A percentile compares a stretch with the other conserved stretches of the same genome.
Evolutionary conservation across 2,113 vertebrate species (phyloP).

Genomic region (Promerops cafer): DNA sequence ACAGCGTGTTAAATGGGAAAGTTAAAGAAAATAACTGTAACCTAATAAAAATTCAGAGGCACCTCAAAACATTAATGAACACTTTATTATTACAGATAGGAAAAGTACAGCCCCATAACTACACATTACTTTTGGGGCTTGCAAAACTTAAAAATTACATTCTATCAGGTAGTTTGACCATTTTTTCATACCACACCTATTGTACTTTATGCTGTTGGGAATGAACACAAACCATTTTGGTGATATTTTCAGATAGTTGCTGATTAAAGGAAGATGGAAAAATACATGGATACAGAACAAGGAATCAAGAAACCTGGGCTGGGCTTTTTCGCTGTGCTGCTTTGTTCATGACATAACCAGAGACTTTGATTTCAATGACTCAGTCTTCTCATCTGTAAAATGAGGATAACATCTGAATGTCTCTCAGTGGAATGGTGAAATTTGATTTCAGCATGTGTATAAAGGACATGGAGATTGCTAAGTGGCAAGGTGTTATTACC

Average conservation of each 20-base stretch:
- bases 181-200: neutral
- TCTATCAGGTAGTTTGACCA: neutral
- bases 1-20: neutral
- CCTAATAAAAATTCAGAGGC: neutral
- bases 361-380: neutral
- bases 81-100: neutral
- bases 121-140: neutral
- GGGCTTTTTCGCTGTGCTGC: neutral
- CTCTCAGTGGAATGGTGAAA: neutral
- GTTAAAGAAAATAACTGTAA: neutral
- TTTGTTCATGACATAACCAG: neutral
- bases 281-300: neutral
- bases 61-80: neutral
- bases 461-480: neutral
- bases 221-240: neutral
- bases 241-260: neutral
- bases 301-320: neutral
- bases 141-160: neutral
- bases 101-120: neutral
- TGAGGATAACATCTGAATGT: neutral
- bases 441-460: neutral
- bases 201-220: neutral
- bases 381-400: neutral
- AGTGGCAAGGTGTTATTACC: neutral
- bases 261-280: neutral